These are phyloP conservation scores for Ooceraea biroi DNA, from an alignment of 1,140 invertebrate genomes.

Conservation along the genomic window DNA sequence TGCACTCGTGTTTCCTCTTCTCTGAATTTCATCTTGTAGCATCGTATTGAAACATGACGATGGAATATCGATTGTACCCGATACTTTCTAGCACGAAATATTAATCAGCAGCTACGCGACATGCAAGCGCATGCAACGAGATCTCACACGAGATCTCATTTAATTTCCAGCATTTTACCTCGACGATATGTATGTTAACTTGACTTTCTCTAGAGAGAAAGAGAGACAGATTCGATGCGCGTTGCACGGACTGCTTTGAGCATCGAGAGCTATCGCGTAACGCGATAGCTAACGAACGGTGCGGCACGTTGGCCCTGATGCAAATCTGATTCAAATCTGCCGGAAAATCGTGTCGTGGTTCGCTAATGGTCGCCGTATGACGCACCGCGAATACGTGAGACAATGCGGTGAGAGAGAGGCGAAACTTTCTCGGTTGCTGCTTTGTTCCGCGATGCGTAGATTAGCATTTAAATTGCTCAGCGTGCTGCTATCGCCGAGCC, in stretches of 20 bases:
- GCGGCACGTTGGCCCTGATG: conserved; percentile 37
- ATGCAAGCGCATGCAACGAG: no score
- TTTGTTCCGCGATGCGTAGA: conserved; percentile 63
- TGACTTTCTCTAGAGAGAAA: not conserved
- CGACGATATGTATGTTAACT: not conserved
- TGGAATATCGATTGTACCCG: no score
- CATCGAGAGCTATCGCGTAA: conserved; percentile 8
- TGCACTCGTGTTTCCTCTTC: no score
- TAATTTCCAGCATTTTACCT: not conserved
- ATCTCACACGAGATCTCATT: not conserved
- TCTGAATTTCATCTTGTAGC: no score
- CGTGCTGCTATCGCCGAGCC: conserved; percentile 42
- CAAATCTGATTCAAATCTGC: conserved; percentile 62
- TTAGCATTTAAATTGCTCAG: conserved; percentile 65
- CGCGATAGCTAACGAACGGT: conserved; percentile 43
- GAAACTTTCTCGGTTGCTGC: conserved; percentile 59
- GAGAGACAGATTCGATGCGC: not conserved
- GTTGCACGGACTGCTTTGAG: not conserved
- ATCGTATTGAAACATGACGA: no score
- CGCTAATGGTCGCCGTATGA: conserved; percentile 55
- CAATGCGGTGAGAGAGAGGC: conserved; percentile 49
- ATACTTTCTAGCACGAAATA: no score
- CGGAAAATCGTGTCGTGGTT: conserved; percentile 59
- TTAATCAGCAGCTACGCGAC: no score
- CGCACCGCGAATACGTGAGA: conserved; percentile 56